phyloP scores from a whole-genome alignment of 1,140 invertebrate genomes.

The Pemphigus obesinymphae region DNA sequence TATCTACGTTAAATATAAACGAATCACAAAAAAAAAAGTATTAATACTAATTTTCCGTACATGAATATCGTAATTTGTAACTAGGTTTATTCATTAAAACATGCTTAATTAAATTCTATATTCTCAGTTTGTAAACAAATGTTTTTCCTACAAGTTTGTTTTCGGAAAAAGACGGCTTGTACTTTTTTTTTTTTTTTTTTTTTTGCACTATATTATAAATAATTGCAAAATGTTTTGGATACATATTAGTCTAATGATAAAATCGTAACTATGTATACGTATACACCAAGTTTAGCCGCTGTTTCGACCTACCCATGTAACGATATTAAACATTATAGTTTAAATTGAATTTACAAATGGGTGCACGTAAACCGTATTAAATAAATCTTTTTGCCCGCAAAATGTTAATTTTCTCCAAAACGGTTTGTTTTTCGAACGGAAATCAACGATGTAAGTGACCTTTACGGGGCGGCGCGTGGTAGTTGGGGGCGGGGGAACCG shows the following conservation, averaged over 20 bases:
- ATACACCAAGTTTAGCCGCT: neutral
- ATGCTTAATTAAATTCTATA: neutral
- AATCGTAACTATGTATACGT: neutral
- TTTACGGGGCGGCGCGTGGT: neutral
- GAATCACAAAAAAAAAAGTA: neutral
- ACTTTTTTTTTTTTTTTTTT: neutral
- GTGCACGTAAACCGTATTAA: neutral
- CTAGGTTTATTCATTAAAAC: neutral
- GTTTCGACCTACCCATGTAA: neutral
- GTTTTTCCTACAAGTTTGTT: neutral
- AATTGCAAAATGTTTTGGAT: neutral
- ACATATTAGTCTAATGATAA: neutral
- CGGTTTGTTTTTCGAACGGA: neutral
- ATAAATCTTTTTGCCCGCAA: slow-evolving; percentile 23
- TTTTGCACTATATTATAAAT: neutral
- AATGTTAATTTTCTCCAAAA: slow-evolving; percentile 18
- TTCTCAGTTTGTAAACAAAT: neutral
- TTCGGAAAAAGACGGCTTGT: neutral
- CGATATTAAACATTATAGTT: slow-evolving; percentile 11
- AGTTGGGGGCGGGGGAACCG: neutral
- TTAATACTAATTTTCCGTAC: neutral
- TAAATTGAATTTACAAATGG: slow-evolving; percentile 36
- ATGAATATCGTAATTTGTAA: no score
- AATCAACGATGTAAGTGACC: neutral
- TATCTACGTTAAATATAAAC: neutral